phyloP scores from a whole-genome alignment of 1,140 invertebrate species.

The Anoplophora glabripennis region DNA sequence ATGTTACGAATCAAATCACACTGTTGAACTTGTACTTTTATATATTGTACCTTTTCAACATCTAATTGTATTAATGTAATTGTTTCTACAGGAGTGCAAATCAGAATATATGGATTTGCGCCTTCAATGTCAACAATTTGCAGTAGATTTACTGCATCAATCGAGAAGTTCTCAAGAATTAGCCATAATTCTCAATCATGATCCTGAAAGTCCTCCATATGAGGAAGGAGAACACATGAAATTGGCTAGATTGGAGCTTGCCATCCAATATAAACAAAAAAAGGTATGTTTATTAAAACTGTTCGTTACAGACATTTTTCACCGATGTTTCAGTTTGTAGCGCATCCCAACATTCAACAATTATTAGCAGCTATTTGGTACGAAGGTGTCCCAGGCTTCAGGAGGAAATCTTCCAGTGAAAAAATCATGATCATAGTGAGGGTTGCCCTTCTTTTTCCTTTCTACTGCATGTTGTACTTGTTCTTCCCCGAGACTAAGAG shows the following conservation, averaged over 20 bases:
- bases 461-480: conserved; percentile 82
- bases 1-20: no score
- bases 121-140: conserved; percentile 85
- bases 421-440: conserved; percentile 70
- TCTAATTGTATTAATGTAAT: conserved; percentile 4
- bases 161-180: conserved; percentile 86
- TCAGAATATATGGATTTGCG: conserved; percentile 77
- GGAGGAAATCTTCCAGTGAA: conserved; percentile 67
- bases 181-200: conserved; percentile 86
- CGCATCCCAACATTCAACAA: conserved; percentile 92
- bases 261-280: conserved; percentile 92
- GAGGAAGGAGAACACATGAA: conserved; percentile 72
- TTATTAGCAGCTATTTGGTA: conserved; percentile 90
- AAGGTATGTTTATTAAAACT: conserved; percentile 57
- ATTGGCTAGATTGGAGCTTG: conserved; percentile 77
- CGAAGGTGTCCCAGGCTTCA: conserved; percentile 84
- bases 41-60: no score
- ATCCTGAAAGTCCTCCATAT: conserved; percentile 66
- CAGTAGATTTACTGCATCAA: conserved; percentile 85
- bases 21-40: no score
- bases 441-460: conserved; percentile 78
- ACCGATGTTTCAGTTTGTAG: conserved; percentile 69
- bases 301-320: neutral
- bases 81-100: conserved; percentile 63
- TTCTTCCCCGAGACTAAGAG: conserved; percentile 71